Base-by-base conservation (phyloP, 2,888 invertebrate genomes). In the Galerucella calmariensis region DNA sequence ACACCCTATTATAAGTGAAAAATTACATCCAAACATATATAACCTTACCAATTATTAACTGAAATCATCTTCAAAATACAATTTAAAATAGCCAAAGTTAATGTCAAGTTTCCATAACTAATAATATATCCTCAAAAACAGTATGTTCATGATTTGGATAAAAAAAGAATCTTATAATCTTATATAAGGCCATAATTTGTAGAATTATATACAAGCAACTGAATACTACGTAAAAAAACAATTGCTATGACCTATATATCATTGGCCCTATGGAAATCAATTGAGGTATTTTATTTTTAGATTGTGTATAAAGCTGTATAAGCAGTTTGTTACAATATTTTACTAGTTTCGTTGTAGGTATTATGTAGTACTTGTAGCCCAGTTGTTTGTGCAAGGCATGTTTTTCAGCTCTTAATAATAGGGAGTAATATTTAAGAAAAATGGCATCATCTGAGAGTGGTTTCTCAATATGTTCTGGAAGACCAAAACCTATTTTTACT, bases 391-490 rank as follows among this genome's bases (percentile, higher is more conserved):
- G 83, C 75, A 88, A 82, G 1, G 90, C 90, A 78, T 82, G 83
- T 69, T 86, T 85, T 82, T 90, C 88, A 14, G 90, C 89, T 20
- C 80, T 81, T 68, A 87, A 80, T 41, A 90, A 81, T 68, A 85
- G 81, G 58, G 86, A 85, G 77, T 87, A 86, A 81, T 90, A 90
- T 44, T 79, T 79, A 16, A 85, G 76, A 70, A 87, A 83, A 10
- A 82, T 77, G 58, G 85, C 84, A 73, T 87, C 86, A 41, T 82
- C 82, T 11, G 81, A 69, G 81, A 83, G 83, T 83, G 85, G 87
- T 72, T 95, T 96, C 87, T 97, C 96, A 0, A 95, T 94, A 2
- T 92, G 91, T 10, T 81, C 81, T 14, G 82, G 77, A 0, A 95
- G 95, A 0, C 95, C 97, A 84, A 97, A 97, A 84, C 90, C 90